Base-by-base conservation (phyloP, 2,888 invertebrate genomes). In the Ommatoiulus sabulosus region DNA sequence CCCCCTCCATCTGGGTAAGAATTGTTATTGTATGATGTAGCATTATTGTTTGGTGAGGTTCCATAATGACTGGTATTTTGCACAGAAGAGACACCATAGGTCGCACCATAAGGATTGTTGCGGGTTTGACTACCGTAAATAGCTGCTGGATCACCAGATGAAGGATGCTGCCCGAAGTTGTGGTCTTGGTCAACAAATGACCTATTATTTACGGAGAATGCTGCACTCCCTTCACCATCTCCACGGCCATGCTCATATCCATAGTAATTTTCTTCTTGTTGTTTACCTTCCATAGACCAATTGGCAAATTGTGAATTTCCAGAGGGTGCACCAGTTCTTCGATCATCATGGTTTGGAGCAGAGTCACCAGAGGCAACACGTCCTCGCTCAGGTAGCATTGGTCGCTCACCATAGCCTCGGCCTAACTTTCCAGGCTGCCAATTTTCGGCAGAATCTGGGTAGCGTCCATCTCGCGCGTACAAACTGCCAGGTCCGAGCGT, bases 381-480 rank as follows among this genome's bases (percentile, higher is more conserved):
- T 44, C 46, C 44, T 8, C 86, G 86, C 48, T 86, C 86, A 8
- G 44, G 44, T 10, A 24, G 3, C 44, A 48, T n/a, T 44, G 86
- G 44, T 46, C 86, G 46, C 3, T 86, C 86, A 3, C 86, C 86
- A 15, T 86, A 86, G 48, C 24, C 15, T 3, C 46, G 44, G 6
- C 15, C 20, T 20, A 20, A 10, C 86, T 48, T 86, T 44, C 86
- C 86, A 10, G 48, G 24, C n/a, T 86, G 86, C 86, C 86, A 86
- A 24, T 86, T 46, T 6, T 86, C 86, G 17, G 44, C n/a, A 8
- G 48, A 44, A 5, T 44, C 48, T 17, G 86, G 48, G 46, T 86
- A 86, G 10, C 86, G 44, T 86, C 24, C 86, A 24, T 86, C 86
- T 44, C 86, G 44, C 24, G 93, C 93, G 43, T 93, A 92, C 87